Evolutionary conservation across 2,113 vertebrate genomes (phyloP).

Genomic region (Phylloscopus whistleri): DNA sequence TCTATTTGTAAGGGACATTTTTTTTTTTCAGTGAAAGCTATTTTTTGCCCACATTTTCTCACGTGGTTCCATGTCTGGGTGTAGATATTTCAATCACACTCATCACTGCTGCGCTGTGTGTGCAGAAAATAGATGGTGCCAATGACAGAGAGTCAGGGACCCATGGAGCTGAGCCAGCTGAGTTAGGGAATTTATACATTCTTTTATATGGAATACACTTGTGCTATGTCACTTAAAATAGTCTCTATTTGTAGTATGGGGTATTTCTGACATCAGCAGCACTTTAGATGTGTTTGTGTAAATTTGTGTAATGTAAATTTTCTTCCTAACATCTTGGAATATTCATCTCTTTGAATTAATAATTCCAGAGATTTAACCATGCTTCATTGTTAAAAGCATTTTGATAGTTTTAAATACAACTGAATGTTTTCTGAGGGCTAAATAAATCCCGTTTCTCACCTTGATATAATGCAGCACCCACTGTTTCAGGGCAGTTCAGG

Average conservation of each 20-base stretch:
- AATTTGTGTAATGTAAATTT: neutral
- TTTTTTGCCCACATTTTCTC: neutral
- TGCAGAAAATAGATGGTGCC: constrained; percentile 34
- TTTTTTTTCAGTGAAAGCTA: neutral
- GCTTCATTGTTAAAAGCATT: neutral
- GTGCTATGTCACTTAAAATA: neutral
- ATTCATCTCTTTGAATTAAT: neutral
- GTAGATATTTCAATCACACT: neutral
- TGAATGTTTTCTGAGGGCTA: neutral
- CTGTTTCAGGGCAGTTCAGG: neutral
- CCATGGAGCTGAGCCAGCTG: neutral
- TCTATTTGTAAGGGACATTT: neutral
- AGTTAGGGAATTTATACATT: neutral
- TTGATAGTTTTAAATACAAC: neutral
- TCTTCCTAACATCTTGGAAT: neutral
- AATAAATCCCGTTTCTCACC: neutral
- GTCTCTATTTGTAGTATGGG: neutral
- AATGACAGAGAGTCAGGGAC: neutral
- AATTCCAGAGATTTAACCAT: neutral
- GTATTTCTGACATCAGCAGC: neutral
- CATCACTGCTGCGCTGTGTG: neutral
- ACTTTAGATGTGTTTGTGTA: neutral
- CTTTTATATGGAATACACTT: neutral
- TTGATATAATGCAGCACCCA: neutral
- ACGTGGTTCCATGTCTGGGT: neutral